Conservation (phyloP, 92 coral and sea anemone genomes). For the Heteractis magnifica region DNA sequence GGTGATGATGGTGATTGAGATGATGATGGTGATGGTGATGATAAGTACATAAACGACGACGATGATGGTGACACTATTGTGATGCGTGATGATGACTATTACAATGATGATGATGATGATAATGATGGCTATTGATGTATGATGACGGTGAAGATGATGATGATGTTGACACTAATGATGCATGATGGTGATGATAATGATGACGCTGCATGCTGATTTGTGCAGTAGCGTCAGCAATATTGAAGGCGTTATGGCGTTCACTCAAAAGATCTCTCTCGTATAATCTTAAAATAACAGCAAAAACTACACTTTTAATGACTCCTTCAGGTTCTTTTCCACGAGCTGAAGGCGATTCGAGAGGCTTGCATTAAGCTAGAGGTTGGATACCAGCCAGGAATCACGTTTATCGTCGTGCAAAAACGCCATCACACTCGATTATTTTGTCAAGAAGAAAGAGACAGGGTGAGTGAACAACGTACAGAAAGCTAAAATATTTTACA, state of each 20-base stretch:
- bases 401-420: conserved; percentile 78
- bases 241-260: not conserved
- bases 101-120: not conserved
- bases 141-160: too few species aligned
- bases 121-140: too few species aligned
- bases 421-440: conserved; percentile 82
- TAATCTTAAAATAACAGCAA: not conserved
- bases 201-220: too few species aligned
- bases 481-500: too few species aligned
- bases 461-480: conserved; percentile 34
- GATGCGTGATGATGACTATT: not conserved
- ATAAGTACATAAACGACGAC: not conserved
- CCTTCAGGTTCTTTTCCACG: conserved; percentile 71
- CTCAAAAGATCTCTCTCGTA: not conserved
- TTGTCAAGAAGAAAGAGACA: conserved; percentile 61
- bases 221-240: too few species aligned
- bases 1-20: too few species aligned
- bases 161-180: too few species aligned
- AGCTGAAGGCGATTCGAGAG: conserved; percentile 78
- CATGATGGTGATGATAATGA: too few species aligned
- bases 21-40: conserved; percentile 1
- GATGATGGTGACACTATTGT: not conserved
- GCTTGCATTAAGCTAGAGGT: conserved; percentile 80
- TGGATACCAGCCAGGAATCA: conserved; percentile 83
- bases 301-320: not conserved